Evolutionary conservation across 1,140 invertebrate genomes (phyloP), one percentile per base, ranked within the genome.

Genomic region (Solen grandis): DNA sequence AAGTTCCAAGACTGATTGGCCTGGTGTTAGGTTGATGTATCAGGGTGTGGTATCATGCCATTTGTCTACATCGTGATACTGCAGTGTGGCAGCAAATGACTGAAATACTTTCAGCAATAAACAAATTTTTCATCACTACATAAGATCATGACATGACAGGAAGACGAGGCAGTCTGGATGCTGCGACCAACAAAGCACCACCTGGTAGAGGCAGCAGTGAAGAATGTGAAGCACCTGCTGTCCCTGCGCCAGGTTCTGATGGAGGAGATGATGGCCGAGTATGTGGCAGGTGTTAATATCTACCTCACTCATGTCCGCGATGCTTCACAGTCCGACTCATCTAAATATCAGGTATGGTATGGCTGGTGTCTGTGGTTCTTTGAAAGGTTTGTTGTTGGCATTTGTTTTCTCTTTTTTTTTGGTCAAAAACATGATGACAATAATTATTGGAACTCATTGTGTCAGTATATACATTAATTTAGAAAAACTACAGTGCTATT

Each of bases 261-360:
- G 77, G 88, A 88, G 60, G 83, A 86, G 38, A 86, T 89, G 87
- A 80, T 88, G 85, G 80, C 55, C 29, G 86, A 89, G 59, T 88
- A 74, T 62, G 81, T 84, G 8, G 81, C 85, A 16, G 88, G 88
- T 13, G 87, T 88, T 13, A 87, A 89, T 65, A 81, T 88, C 16
- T 88, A 86, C 73, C 81, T 89, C 29, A 66, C 72, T 33, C 74
- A 85, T 13, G 79, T 88, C 25, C 72, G 85, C 27, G 86, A 88
- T 63, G 73, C 84, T 14, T 74, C 66, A 10, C 74, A 78, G 27
- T 50, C 63, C n/a, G 83, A 88, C 29, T 69, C 81, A 2, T 81
- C 79, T 29, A 85, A 79, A 81, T 77, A 75, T 41, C 80, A 85
- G 76, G 84, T 85, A 52, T n/a, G 38, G 38, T 57, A n/a, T 5